phyloP scores from a whole-genome alignment of 2,888 invertebrate genomes.

The Drosophila eohydei region DNA sequence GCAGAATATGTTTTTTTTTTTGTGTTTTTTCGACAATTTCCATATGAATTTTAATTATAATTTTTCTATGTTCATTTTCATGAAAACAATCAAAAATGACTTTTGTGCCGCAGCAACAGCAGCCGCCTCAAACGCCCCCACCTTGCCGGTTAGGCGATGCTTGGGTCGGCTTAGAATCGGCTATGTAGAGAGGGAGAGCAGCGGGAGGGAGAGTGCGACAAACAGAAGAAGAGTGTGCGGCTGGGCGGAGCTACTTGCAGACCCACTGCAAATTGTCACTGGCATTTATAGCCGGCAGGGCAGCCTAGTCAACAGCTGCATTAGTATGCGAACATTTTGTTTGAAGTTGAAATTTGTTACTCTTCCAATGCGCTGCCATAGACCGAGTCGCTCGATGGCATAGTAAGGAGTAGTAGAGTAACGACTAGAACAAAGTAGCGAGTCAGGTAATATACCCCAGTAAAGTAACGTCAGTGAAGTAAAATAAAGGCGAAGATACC shows the following conservation, averaged over 20 bases:
- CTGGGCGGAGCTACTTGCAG: conserved; percentile 33
- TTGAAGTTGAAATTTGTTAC: conserved; percentile 36
- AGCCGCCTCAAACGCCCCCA: conserved; percentile 34
- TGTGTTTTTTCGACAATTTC: conserved; percentile 64
- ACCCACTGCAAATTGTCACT: conserved; percentile 72
- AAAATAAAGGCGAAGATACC: neutral
- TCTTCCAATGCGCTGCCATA: conserved; percentile 16
- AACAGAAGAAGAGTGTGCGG: neutral
- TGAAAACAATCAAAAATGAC: conserved; percentile 81
- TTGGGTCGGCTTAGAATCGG: conserved; percentile 1
- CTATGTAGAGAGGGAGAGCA: neutral
- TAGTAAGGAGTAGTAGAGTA: neutral
- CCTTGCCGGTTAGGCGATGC: conserved; percentile 4
- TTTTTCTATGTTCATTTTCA: conserved; percentile 81
- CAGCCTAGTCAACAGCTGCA: conserved; percentile 41
- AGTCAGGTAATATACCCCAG: too few species aligned
- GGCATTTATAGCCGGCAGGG: conserved; percentile 69
- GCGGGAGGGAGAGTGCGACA: neutral
- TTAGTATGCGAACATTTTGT: conserved; percentile 31
- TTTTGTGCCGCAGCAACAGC: conserved; percentile 65
- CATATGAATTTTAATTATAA: conserved; percentile 81
- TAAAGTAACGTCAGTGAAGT: too few species aligned
- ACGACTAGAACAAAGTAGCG: neutral
- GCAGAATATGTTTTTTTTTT: conserved; percentile 28
- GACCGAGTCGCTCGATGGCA: neutral